phyloP scores from a whole-genome alignment of 2,797 vertebrate genomes.

The Chelon labrosus region DNA sequence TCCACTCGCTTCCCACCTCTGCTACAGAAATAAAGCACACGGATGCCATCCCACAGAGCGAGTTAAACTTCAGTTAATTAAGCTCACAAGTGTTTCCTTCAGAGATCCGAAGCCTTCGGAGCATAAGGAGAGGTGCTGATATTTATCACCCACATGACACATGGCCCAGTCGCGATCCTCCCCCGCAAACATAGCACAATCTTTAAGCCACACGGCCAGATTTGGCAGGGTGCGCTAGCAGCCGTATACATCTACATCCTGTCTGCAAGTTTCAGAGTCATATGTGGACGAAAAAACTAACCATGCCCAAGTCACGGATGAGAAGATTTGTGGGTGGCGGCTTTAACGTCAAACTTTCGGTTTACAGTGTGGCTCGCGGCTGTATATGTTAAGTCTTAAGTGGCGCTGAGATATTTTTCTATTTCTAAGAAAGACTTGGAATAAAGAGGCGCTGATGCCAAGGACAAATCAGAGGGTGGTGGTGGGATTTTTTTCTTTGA shows the following conservation, averaged over 20 bases:
- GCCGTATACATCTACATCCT: conserved; percentile 62
- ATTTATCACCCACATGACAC: conserved; percentile 80
- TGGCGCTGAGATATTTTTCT: conserved; percentile 2
- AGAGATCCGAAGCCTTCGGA: conserved; percentile 69
- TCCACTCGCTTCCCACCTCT: conserved; percentile 15
- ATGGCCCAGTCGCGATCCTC: conserved; percentile 70
- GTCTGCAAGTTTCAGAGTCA: conserved; percentile 57
- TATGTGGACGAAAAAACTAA: conserved; percentile 43
- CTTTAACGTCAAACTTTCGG: conserved; percentile 27
- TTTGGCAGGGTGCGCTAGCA: conserved; percentile 55
- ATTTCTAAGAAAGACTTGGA: conserved; percentile 21
- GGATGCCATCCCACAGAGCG: conserved; percentile 34
- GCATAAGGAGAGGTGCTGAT: conserved; percentile 85
- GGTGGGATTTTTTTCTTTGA: conserved; percentile 27
- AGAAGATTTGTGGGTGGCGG: conserved; percentile 39
- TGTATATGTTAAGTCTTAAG: neutral
- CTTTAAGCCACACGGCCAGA: conserved; percentile 69
- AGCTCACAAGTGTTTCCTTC: conserved; percentile 60
- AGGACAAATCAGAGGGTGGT: conserved; percentile 59
- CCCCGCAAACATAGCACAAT: conserved; percentile 72
- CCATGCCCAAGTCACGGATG: conserved; percentile 13
- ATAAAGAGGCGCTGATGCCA: conserved; percentile 51
- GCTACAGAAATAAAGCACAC: conserved; percentile 19
- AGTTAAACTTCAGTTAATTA: conserved; percentile 57
- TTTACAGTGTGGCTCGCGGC: neutral